These are phyloP conservation scores for Stichopus chloronotus DNA, from an alignment of 35 echinoderm and acorn worm genomes.

Conservation along the genomic window DNA sequence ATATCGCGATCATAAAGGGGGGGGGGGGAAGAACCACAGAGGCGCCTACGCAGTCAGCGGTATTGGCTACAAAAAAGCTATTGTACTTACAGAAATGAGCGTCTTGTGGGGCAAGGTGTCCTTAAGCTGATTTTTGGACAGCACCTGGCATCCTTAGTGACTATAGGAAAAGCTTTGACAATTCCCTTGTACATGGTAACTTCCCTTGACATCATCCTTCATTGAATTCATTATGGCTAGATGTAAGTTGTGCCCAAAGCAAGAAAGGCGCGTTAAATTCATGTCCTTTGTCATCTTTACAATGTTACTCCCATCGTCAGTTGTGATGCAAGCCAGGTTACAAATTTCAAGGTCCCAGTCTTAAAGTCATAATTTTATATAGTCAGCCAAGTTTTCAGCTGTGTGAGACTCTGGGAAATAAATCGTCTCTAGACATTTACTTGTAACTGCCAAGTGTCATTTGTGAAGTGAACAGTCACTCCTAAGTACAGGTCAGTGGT, in stretches of 20 bases:
- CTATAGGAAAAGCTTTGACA: not conserved
- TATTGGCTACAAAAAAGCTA: too few relatives aligned
- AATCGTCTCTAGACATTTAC: conserved; percentile 14
- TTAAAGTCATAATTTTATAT: not conserved
- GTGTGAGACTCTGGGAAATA: conserved; percentile 63
- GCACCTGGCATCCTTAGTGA: not conserved
- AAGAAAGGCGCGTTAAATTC: conserved; percentile 15
- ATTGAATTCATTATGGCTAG: conserved; percentile 18
- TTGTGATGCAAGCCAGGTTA: conserved; percentile 11
- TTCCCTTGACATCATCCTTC: conserved; percentile 13
- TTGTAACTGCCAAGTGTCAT: conserved; percentile 37
- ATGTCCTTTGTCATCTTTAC: conserved; percentile 36
- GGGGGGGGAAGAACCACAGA: too few relatives aligned
- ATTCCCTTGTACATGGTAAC: not conserved
- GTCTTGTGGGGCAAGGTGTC: conserved; percentile 3
- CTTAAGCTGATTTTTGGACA: conserved; percentile 4
- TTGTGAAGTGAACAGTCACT: conserved; percentile 48
- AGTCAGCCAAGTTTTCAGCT: conserved; percentile 35
- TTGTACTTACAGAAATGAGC: conserved; percentile 29
- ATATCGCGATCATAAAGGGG: too few relatives aligned
- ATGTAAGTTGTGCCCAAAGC: conserved; percentile 26
- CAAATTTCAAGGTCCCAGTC: conserved; percentile 19
- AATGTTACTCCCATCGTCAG: conserved; percentile 33
- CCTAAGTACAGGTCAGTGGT: conserved; percentile 38
- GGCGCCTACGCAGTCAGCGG: too few relatives aligned